Percentiles rank a stretch among this genome's conserved stretches.
phyloP scores from a whole-genome alignment of 2,888 invertebrate species.

The Ophion ellenae region DNA sequence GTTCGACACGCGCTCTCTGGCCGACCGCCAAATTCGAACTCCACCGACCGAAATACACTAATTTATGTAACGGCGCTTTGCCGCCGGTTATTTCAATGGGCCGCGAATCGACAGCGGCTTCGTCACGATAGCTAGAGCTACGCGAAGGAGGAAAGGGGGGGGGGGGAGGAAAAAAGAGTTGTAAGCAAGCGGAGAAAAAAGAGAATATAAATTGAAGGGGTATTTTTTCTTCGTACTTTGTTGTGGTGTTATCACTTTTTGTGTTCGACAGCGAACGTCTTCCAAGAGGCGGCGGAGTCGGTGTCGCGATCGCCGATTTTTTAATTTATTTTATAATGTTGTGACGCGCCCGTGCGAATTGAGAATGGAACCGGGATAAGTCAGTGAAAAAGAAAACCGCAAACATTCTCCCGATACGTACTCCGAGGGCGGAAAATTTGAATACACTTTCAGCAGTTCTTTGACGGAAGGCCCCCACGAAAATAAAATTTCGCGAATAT shows the following conservation, averaged over 20 bases:
- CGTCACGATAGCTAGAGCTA: constrained; percentile 42
- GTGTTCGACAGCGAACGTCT: no score
- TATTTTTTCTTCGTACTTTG: not conserved
- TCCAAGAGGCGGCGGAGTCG: no score
- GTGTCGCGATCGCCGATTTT: not conserved
- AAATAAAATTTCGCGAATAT: no score
- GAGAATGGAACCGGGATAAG: not conserved
- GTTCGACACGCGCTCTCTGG: constrained; percentile 78
- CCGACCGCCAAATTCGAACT: constrained; percentile 79
- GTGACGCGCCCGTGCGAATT: not conserved
- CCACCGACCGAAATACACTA: constrained; percentile 78
- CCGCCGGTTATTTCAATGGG: constrained; percentile 65
- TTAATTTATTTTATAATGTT: not conserved
- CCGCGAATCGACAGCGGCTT: constrained; percentile 24
- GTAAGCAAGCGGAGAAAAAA: no score
- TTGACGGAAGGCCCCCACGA: no score
- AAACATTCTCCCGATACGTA: not conserved
- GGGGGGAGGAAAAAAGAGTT: constrained; percentile 31
- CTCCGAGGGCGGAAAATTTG: not conserved
- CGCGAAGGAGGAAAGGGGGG: not conserved
- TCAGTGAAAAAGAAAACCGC: not conserved
- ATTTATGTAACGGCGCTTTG: constrained; percentile 79
- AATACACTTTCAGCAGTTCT: no score
- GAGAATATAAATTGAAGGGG: no score
- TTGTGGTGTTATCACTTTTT: no score